Evolutionary conservation across 2,888 invertebrate species (phyloP), one percentile per base, ranked within the genome.

Genomic region (Tachystola acroxantha): DNA sequence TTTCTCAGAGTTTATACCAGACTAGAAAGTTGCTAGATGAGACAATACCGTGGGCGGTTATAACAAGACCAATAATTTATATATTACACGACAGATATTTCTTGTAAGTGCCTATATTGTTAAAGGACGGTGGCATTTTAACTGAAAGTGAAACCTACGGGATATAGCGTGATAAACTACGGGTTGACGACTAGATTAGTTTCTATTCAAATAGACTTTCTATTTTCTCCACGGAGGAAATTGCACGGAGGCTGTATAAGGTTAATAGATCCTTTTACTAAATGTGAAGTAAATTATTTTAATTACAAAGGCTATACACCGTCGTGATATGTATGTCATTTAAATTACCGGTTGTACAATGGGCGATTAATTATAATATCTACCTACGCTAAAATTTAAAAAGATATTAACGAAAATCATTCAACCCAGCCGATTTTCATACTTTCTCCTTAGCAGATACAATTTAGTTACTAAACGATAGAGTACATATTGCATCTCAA

Each of bases 161-260:
- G 56, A 61, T 62, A 64, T 60, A 61, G 50, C 58, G 64, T 67
- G 65, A 71, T 74, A 73, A 69, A 69, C 62, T 65, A 55, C 63
- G 57, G 59, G 66, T 64, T 69, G 67, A 69, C 64, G 69, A 66
- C 68, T 65, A 71, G 68, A 75, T 74, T 65, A 69, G 68, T 78
- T 74, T 77, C 71, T 72, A 79, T 77, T 79, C 71, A 74, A 73
- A 76, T 60, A 61, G 29, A 67, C 84, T 81, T 82, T 84, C 82
- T 77, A 78, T 72, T 76, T 74, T 77, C 69, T 69, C 68, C 48
- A 46, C 44, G 43, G 55, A 67, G 58, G 57, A 59, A 64, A 64
- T 53, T 62, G 45, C 50, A 53, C 51, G 50, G 57, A 51, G 43
- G 48, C 32, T 25, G 34, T 20, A 9, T 16, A 32, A 26, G 26